Conservation (phyloP, 2,797 vertebrate genomes). For the Petrocephalus sullivani region DNA sequence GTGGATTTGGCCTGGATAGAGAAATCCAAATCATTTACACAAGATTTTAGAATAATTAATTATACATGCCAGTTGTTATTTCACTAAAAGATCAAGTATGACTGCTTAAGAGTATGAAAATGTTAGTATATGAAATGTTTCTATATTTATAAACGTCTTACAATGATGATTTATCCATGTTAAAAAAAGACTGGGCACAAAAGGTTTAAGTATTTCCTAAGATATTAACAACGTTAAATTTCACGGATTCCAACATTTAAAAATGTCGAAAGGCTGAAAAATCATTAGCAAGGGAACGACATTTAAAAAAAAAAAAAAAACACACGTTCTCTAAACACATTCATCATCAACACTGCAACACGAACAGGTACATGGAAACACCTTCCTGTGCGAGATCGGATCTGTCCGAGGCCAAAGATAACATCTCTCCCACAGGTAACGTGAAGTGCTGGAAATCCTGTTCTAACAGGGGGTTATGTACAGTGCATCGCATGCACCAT, state of each 20-base stretch:
- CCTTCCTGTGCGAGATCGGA: background rate
- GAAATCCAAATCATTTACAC: background rate
- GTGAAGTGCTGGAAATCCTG: background rate
- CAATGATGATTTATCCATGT: background rate
- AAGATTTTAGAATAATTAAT: background rate
- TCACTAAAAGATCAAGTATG: background rate
- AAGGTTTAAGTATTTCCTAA: background rate
- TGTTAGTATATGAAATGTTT: background rate
- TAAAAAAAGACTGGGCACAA: background rate
- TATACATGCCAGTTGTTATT: background rate
- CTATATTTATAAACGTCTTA: background rate
- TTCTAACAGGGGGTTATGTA: slow-evolving; percentile 22
- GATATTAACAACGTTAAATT: background rate
- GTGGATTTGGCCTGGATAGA: background rate
- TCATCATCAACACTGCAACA: background rate
- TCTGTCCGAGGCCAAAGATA: background rate
- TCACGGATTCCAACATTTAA: background rate
- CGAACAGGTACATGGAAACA: background rate
- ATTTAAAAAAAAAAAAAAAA: background rate
- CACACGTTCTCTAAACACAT: background rate
- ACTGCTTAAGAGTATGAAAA: background rate
- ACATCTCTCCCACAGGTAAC: background rate
- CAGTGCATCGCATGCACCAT: slow-evolving; percentile 7
- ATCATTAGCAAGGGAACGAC: background rate
- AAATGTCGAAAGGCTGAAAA: background rate